phyloP scores from a whole-genome alignment of 2,113 vertebrate species.

The Sander lucioperca region DNA sequence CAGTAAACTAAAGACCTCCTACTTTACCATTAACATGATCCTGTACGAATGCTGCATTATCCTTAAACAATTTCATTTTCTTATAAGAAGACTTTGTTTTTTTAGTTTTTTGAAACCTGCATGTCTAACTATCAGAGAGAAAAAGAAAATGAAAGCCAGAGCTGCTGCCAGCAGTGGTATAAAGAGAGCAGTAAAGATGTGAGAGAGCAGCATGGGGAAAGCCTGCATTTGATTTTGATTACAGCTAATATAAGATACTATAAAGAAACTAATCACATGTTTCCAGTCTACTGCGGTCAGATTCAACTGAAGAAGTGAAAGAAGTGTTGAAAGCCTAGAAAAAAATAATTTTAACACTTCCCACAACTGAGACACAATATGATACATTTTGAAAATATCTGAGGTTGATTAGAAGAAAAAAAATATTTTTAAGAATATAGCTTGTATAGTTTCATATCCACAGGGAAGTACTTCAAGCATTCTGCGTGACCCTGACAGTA shows the following conservation, averaged over 20 bases:
- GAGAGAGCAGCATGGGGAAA: constrained; percentile 10
- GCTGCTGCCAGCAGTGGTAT: neutral
- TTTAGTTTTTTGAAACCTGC: neutral
- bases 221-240: constrained; percentile 41
- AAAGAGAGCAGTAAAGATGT: constrained; percentile 7
- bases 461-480: neutral
- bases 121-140: constrained; percentile 1
- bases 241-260: constrained; percentile 7
- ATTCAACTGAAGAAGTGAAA: constrained; percentile 2
- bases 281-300: neutral
- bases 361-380: neutral
- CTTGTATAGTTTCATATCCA: neutral
- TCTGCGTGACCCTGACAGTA: neutral
- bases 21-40: neutral
- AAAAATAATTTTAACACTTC: neutral
- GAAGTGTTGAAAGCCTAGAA: neutral
- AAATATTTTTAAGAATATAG: neutral
- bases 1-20: neutral
- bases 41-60: neutral
- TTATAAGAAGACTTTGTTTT: neutral
- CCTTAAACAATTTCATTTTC: neutral
- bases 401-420: neutral
- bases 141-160: constrained; percentile 18
- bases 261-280: neutral
- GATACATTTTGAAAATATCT: neutral